A percentile compares a stretch with the other conserved stretches of the same genome.
phyloP scores from a whole-genome alignment of 53 echinoderm and acorn worm species.

The Holothuria leucospilota region DNA sequence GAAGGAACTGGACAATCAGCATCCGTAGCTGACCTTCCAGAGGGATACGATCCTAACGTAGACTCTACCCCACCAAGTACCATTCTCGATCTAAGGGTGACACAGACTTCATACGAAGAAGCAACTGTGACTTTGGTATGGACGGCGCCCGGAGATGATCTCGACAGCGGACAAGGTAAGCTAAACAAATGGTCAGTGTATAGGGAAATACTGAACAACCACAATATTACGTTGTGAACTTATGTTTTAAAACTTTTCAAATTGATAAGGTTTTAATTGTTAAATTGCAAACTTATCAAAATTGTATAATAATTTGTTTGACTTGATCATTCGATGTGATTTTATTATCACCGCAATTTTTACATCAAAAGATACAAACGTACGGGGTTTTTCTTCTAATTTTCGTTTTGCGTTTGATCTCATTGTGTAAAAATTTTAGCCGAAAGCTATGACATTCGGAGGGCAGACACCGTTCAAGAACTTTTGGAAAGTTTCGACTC shows the following conservation, averaged over 20 bases:
- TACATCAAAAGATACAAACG: too few relatives aligned
- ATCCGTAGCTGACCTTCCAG: slow-evolving; percentile 17
- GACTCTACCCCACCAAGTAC: slow-evolving; percentile 29
- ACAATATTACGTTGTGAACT: background rate
- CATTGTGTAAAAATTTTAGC: background rate
- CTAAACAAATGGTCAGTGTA: background rate
- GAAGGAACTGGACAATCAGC: slow-evolving; percentile 10
- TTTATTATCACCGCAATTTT: too few relatives aligned
- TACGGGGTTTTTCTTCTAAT: too few relatives aligned
- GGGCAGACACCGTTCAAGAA: slow-evolving; percentile 10
- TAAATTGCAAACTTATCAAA: too few relatives aligned
- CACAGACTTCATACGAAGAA: slow-evolving; percentile 52
- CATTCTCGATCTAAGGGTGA: slow-evolving; percentile 6
- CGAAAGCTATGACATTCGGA: slow-evolving; percentile 40
- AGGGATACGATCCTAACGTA: slow-evolving; percentile 10
- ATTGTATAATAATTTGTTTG: too few relatives aligned
- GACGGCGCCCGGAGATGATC: slow-evolving; percentile 87
- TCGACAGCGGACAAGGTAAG: slow-evolving; percentile 79
- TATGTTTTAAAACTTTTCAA: too few relatives aligned
- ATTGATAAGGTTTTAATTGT: too few relatives aligned
- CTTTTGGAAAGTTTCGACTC: slow-evolving; percentile 27
- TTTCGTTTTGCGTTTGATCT: too few relatives aligned
- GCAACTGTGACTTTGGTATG: slow-evolving; percentile 50
- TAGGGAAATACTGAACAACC: background rate
- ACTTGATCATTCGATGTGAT: too few relatives aligned